Evolutionary conservation across 2,888 invertebrate species (phyloP), one percentile per base, ranked within the genome.

Genomic region (Pristionchus maxplancki): DNA sequence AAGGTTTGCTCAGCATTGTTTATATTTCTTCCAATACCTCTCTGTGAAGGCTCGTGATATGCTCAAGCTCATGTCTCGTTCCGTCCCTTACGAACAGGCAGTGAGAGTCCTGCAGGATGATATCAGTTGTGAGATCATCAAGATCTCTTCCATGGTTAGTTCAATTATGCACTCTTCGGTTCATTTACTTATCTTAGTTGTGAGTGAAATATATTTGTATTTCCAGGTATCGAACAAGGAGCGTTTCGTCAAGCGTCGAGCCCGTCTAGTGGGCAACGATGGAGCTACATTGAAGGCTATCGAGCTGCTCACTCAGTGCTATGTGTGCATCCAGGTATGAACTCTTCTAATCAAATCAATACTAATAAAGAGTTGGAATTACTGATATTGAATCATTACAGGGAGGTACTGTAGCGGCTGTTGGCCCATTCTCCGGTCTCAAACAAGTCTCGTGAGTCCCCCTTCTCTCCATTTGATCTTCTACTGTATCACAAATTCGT

Each of bases 211-310:
- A 34, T n/a, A 71, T 71, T 34, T 6, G 37, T 37, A 20, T 37
- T 88, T 89, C 48, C 53, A 91, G 91, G 89, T 89, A 24, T 87
- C 91, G 11, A 94, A 94, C 88, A 95, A 95, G 91, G 98, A 98
- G 90, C 97, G 98, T 92, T 99, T 99, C 95, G 96, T 98, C 0
- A 98, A 99, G 95, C 96, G 99, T 92, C 96, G 99, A 28, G 98
- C 98, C 95, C 96, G 99, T 48, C 95, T 99, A 0, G 97, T 99
- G 91, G 99, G 99, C 0, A 98, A 98, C 0, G 97, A 98, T 95
- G 99, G 99, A n/a, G 97, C 98, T 20, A 99, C 99, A 0, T 96
- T 99, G 17, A 99, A 99, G 95, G 96, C 99, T 0, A 97, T 99
- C 90, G 99, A 99, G 95, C 95, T 99, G 88, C 95, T 99, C 83